phyloP scores from a whole-genome alignment of 2,113 vertebrate genomes.

The Caracal caracal region DNA sequence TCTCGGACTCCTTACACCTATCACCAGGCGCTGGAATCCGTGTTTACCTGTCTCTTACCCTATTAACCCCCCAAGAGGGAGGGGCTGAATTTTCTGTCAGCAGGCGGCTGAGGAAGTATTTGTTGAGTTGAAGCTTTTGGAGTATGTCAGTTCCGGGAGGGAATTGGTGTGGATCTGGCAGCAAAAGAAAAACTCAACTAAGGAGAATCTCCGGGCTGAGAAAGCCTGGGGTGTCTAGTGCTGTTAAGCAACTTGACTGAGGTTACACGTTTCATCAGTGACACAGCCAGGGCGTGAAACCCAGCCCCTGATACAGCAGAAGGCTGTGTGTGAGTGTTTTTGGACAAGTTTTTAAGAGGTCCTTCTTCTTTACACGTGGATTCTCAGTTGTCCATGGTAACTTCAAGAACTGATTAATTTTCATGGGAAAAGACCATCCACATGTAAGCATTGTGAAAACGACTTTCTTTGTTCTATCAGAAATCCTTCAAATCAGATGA shows the following conservation, averaged over 20 bases:
- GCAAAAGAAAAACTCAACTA: neutral
- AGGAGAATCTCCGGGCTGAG: neutral
- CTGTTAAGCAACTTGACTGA: neutral
- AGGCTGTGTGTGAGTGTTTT: neutral
- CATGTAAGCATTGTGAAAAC: neutral
- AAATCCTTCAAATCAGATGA: neutral
- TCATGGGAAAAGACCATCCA: constrained; percentile 39
- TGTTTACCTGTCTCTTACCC: neutral
- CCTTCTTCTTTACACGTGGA: neutral
- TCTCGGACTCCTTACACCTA: neutral
- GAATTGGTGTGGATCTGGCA: neutral
- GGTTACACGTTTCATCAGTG: neutral
- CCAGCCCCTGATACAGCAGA: neutral
- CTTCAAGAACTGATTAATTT: constrained; percentile 29
- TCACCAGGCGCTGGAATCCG: neutral
- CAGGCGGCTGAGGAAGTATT: neutral
- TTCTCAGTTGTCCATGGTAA: neutral
- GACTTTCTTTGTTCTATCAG: neutral
- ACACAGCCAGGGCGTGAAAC: neutral
- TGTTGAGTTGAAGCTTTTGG: neutral
- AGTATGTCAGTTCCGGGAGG: neutral
- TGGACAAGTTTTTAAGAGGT: neutral
- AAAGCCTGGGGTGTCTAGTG: neutral
- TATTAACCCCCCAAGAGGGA: neutral
- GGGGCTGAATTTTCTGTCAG: neutral